phyloP scores from a whole-genome alignment of 2,888 invertebrate genomes.

The Polyploca ridens region DNA sequence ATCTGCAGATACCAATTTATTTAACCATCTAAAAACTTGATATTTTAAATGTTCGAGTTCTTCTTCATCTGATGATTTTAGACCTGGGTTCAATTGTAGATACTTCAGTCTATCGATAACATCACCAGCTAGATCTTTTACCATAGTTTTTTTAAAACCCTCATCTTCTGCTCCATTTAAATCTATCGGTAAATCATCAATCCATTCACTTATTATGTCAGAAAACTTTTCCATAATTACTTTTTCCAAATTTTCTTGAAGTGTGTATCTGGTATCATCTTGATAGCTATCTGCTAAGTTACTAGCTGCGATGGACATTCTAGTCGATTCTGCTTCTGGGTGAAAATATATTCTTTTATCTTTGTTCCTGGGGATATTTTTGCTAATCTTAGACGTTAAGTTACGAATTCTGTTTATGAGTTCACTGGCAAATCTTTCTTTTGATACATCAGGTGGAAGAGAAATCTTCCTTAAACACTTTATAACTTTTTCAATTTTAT shows the following conservation, averaged over 20 bases:
- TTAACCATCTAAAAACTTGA: slow-evolving; percentile 50
- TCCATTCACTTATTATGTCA: slow-evolving; percentile 37
- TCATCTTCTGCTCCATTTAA: slow-evolving; percentile 26
- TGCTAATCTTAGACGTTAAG: slow-evolving; percentile 29
- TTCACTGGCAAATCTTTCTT: slow-evolving; percentile 23
- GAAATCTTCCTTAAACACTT: slow-evolving; percentile 24
- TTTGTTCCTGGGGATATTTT: slow-evolving; percentile 23
- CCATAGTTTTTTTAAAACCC: slow-evolving; percentile 31
- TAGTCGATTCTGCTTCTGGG: slow-evolving; percentile 17
- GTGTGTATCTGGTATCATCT: neutral
- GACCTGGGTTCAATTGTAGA: slow-evolving; percentile 46
- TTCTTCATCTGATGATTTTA: slow-evolving; percentile 37
- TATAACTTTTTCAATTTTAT: slow-evolving; percentile 26
- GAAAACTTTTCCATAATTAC: slow-evolving; percentile 23
- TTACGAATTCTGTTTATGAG: slow-evolving; percentile 25
- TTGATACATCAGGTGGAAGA: slow-evolving; percentile 16
- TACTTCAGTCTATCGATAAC: slow-evolving; percentile 56
- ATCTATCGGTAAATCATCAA: slow-evolving; percentile 33
- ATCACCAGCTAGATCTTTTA: slow-evolving; percentile 45
- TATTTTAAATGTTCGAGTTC: slow-evolving; percentile 59
- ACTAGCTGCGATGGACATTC: neutral
- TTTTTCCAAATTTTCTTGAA: neutral
- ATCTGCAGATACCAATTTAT: slow-evolving; percentile 35
- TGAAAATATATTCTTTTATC: slow-evolving; percentile 17
- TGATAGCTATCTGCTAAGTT: neutral